Evolutionary conservation across 2,113 vertebrate species (phyloP).

Genomic region (Panthera leo): DNA sequence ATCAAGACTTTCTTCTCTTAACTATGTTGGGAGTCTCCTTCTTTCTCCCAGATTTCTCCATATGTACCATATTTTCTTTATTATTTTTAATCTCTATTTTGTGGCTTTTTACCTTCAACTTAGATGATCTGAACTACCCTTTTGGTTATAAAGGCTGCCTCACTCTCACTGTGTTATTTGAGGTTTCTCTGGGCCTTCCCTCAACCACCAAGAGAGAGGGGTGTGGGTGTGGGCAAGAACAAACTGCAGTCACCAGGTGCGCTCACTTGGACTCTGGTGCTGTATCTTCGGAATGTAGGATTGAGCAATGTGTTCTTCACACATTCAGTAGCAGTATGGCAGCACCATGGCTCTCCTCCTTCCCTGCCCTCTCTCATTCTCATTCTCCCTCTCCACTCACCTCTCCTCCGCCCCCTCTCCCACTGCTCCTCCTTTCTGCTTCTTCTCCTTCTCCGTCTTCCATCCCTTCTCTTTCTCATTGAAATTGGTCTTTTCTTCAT

Average conservation of each 20-base stretch:
- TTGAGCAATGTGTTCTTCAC: not conserved
- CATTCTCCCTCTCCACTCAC: not conserved
- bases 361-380: not conserved
- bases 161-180: not conserved
- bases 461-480: not conserved
- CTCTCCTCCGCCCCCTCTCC: not conserved
- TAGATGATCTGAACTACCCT: not conserved
- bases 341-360: no score
- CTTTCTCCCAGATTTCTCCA: not conserved
- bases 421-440: not conserved
- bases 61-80: not conserved
- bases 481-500: not conserved
- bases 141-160: not conserved
- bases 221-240: not conserved
- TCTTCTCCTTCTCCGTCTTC: not conserved
- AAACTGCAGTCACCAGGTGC: not conserved
- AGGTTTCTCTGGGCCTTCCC: not conserved
- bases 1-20: not conserved
- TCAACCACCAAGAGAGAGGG: not conserved
- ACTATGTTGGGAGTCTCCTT: not conserved
- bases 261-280: no score
- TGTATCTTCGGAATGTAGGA: not conserved
- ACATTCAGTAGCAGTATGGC: fast-evolving
- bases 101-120: not conserved
- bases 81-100: not conserved